phyloP scores from a whole-genome alignment of 2,888 invertebrate species.

The Hydrotaea cyrtoneurina region DNA sequence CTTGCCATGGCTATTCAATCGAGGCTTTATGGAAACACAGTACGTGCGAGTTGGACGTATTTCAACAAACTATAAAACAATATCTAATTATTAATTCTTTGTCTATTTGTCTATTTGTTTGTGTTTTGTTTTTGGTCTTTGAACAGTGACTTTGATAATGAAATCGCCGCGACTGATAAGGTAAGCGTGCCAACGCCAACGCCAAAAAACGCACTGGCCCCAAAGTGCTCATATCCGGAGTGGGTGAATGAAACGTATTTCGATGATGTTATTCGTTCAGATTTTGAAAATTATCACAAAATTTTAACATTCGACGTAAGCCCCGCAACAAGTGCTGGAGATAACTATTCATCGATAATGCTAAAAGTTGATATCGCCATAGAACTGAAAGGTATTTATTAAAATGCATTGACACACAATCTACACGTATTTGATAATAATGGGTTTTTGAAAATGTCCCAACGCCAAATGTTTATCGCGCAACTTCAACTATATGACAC shows the following conservation, averaged over 20 bases:
- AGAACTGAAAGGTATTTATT: slow-evolving; percentile 69
- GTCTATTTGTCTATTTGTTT: background rate
- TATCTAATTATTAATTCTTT: background rate
- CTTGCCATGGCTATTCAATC: slow-evolving; percentile 77
- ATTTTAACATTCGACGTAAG: slow-evolving; percentile 67
- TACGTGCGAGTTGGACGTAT: slow-evolving; percentile 32
- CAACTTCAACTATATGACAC: no score
- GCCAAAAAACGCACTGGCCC: background rate
- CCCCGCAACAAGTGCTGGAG: slow-evolving; percentile 71
- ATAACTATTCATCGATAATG: slow-evolving; percentile 73
- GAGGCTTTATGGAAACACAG: slow-evolving; percentile 72
- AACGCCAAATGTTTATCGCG: no score
- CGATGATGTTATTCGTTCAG: slow-evolving; percentile 64
- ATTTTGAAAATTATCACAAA: slow-evolving; percentile 65
- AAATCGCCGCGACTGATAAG: slow-evolving; percentile 34
- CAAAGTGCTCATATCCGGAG: slow-evolving; percentile 51
- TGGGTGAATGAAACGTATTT: slow-evolving; percentile 71
- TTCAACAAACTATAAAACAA: background rate
- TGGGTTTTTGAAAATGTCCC: no score
- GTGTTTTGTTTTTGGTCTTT: background rate
- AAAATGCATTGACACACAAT: no score
- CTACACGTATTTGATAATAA: no score
- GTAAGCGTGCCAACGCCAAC: background rate
- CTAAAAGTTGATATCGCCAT: slow-evolving; percentile 70
- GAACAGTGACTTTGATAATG: slow-evolving; percentile 45